Evolutionary conservation across 1,140 invertebrate species (phyloP), one percentile per base, ranked within the genome.

Genomic region (Drosophila paulistorum): DNA sequence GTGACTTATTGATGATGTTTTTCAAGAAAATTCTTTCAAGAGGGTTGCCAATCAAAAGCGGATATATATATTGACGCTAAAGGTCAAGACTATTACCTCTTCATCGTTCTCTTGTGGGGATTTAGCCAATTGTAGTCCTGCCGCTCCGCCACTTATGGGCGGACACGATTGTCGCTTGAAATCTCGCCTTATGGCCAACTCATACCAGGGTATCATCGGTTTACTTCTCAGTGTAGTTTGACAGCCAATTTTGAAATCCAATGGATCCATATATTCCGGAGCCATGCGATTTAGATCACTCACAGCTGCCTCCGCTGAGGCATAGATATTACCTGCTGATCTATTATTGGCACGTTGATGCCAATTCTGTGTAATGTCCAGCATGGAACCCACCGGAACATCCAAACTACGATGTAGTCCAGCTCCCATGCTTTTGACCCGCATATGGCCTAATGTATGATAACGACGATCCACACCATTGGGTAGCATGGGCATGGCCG

Each of bases 151-250:
- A 14, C 86, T 90, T 0, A 92, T 87, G 3, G 91, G 90, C 45
- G 96, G 95, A 86, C 95, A 96, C 81, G 95, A 96, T 69, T 95
- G 94, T 55, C 96, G 95, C 68, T 95, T 93, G 3, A 83, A 81
- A 57, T 92, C 91, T 65, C 95, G 94, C 70, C 94, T 95, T 11
- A 96, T 96, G 17, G 96, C 96, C 58, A 97, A 91, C 92, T 97
- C 96, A 95, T 96, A 97, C 96, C 96, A 97, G 0, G 96, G 96
- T 48, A 97, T 94, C 55, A 94, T 93, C 17, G 94, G 94, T 68
- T 94, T 94, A 3, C 94, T 93, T 39, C 94, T 84, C 37, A 94
- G 77, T n/a, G 94, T 94, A 1, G 94, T 94, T 89, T 94, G 94
- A 69, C 94, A 94, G 30, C 94, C 94, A 41, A 94, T 93, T 91